Base-by-base conservation (phyloP, 2,113 vertebrate species). In the Saguinus midas region DNA sequence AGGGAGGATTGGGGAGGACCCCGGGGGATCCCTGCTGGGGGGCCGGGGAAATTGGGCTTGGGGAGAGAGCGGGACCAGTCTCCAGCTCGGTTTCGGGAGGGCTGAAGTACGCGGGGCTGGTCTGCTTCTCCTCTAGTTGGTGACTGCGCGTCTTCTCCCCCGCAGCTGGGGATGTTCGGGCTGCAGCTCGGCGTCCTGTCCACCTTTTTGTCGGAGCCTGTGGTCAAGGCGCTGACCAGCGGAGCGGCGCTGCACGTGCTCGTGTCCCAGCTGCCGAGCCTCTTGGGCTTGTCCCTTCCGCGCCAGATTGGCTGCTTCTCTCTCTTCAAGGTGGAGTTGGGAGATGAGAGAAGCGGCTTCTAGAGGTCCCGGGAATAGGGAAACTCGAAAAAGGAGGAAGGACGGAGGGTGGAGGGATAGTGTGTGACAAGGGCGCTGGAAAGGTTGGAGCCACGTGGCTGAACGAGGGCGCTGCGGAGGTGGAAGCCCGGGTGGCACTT, bases 141-240 rank as follows among this genome's bases (percentile, higher is more conserved):
- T 66, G 93, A 95, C 12, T 0, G 70, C 20, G 3, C 82, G 0
- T 29, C 73, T n/a, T 48, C 40, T 64, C 18, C 43, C 55, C 84
- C 17, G 50, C 96, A 99, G 99, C 98, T 99, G 58, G 99, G 98
- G 75, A 99, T 99, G 99, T 99, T 99, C 95, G 98, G 97, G 23
- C 98, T 99, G 94, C 99, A 99, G 98, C 98, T 99, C 91, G 99
- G 99, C 52, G 99, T 99, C 98, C 99, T 99, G 94, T 99, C 99
- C 97, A 99, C 99, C 35, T 99, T 99, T 95, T 90, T 99, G 97
- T 99, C 99, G 0, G 99, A 99, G 94, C 99, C 99, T 8, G 99
- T 99, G 78, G 99, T 99, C 75, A 99, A 99, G 97, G 99, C 99
- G 29, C 99, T 99, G 97, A 99, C 99, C 95, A 99, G 99, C 29